Conservation (phyloP, 2,888 invertebrate species). For the Bellardia bayeri region DNA sequence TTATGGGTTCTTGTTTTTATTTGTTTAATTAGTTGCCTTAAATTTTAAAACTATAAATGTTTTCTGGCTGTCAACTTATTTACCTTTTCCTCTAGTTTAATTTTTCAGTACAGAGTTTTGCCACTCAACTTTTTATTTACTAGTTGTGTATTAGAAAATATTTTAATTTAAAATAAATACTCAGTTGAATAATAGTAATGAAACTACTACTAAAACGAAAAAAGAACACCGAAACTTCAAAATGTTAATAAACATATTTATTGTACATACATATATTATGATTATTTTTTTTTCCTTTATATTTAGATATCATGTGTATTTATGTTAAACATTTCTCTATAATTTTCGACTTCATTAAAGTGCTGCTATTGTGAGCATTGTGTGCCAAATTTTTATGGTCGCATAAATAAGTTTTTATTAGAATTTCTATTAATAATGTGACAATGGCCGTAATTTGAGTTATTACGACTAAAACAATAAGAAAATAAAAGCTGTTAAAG, state of each 20-base stretch:
- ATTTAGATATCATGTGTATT: not conserved
- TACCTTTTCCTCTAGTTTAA: too few relatives aligned
- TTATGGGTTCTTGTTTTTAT: too few relatives aligned
- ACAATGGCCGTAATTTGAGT: constrained; percentile 58
- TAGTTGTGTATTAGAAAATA: too few relatives aligned
- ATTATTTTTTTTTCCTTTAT: not conserved
- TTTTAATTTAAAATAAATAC: too few relatives aligned
- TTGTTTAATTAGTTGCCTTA: too few relatives aligned
- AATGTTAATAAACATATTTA: not conserved
- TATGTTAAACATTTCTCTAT: constrained; percentile 20
- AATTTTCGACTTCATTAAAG: not conserved
- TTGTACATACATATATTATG: not conserved
- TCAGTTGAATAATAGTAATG: too few relatives aligned
- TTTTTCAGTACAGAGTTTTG: too few relatives aligned
- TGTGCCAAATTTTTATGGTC: constrained; percentile 23
- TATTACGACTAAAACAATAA: constrained; percentile 29
- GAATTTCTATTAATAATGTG: constrained; percentile 47
- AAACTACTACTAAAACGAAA: too few relatives aligned
- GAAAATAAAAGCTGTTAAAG: not conserved
- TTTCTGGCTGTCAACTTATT: too few relatives aligned
- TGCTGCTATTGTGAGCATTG: not conserved
- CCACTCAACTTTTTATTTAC: too few relatives aligned
- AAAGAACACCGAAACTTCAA: too few relatives aligned
- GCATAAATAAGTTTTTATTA: constrained; percentile 50
- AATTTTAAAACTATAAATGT: too few relatives aligned